These are phyloP conservation scores for Cyrtorhinus lividipennis DNA, from an alignment of 1,140 invertebrate species.

Conservation along the genomic window DNA sequence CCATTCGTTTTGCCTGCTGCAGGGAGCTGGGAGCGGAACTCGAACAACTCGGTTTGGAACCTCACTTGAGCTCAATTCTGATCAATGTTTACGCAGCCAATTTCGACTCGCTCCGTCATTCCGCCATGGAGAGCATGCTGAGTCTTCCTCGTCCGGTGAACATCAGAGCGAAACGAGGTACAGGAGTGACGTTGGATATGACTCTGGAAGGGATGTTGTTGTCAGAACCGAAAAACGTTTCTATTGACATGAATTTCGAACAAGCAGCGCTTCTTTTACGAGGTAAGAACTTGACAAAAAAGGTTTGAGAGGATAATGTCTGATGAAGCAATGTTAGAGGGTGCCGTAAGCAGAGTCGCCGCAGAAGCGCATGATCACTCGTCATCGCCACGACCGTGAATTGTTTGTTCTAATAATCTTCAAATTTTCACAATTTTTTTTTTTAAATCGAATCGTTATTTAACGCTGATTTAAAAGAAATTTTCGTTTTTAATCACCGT, in stretches of 20 bases:
- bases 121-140: neutral
- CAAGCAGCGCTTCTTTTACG: neutral
- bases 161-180: neutral
- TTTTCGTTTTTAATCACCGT: too few species aligned
- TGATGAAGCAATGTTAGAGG: too few species aligned
- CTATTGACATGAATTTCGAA: neutral
- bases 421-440: too few species aligned
- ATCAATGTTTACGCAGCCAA: neutral
- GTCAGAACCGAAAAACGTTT: neutral
- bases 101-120: neutral
- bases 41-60: slow-evolving; percentile 16
- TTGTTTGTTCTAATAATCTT: too few species aligned
- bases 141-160: neutral
- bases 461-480: too few species aligned
- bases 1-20: too few species aligned
- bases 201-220: neutral
- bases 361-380: too few species aligned
- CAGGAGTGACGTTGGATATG: neutral
- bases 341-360: too few species aligned
- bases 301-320: too few species aligned
- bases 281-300: too few species aligned
- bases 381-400: too few species aligned
- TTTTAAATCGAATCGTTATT: too few species aligned
- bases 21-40: slow-evolving; percentile 12
- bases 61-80: neutral